These are phyloP conservation scores for Sycophila sp. DNA, from an alignment of 1,140 invertebrate genomes.

Conservation along the genomic window DNA sequence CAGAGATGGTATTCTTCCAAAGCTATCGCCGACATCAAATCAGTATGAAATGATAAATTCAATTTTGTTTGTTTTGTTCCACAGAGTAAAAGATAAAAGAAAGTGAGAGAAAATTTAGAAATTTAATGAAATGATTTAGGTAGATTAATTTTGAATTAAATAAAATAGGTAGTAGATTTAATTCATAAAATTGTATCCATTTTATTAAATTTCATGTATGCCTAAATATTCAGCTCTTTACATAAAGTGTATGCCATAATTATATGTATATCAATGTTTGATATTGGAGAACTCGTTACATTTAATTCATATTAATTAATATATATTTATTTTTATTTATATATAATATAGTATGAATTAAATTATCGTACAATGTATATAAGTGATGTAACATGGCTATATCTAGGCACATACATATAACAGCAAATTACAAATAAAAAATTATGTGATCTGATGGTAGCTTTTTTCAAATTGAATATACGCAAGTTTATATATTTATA, in stretches of 20 bases:
- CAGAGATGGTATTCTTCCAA: too few relatives aligned
- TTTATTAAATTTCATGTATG: constrained; percentile 68
- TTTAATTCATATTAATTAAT: constrained; percentile 57
- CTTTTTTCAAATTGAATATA: constrained; percentile 43
- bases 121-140: too few relatives aligned
- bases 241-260: constrained; percentile 55
- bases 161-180: too few relatives aligned
- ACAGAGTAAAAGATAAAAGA: too few relatives aligned
- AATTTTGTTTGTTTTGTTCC: too few relatives aligned
- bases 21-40: too few relatives aligned
- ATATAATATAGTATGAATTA: constrained; percentile 57
- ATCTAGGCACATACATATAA: constrained; percentile 65
- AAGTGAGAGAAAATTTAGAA: too few relatives aligned
- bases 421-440: constrained; percentile 62
- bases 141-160: too few relatives aligned
- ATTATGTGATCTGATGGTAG: constrained; percentile 53
- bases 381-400: constrained; percentile 62
- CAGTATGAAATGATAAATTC: too few relatives aligned
- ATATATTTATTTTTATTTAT: constrained; percentile 60
- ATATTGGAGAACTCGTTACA: constrained; percentile 47
- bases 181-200: constrained; percentile 66
- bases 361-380: constrained; percentile 62
- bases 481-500: constrained; percentile 33
- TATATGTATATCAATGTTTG: constrained; percentile 50
- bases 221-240: constrained; percentile 67